phyloP scores from a whole-genome alignment of 2,797 vertebrate genomes.

The Euthynnus affinis region DNA sequence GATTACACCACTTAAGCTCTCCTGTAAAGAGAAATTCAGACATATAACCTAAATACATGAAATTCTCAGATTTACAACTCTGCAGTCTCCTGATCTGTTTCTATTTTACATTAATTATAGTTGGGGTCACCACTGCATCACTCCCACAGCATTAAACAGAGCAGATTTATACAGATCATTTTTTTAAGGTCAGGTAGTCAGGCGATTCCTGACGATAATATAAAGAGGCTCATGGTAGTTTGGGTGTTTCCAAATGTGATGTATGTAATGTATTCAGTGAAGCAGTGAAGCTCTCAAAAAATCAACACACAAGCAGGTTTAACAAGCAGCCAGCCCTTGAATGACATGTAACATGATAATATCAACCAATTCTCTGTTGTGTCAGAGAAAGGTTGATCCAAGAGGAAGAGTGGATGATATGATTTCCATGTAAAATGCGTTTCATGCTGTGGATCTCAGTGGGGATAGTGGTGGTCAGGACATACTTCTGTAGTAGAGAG shows the following conservation, averaged over 20 bases:
- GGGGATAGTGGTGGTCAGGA: neutral
- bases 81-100: neutral
- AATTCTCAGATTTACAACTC: neutral
- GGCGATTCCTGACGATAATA: neutral
- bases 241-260: neutral
- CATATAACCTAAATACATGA: conserved; percentile 40
- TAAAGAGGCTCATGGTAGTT: neutral
- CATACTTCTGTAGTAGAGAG: neutral
- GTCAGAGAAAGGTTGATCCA: neutral
- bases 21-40: neutral
- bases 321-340: neutral
- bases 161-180: neutral
- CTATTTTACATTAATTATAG: conserved; percentile 13
- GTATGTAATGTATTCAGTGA: neutral
- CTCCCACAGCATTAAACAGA: neutral
- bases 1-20: neutral
- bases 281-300: neutral
- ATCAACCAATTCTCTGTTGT: neutral
- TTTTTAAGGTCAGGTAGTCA: conserved; percentile 4
- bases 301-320: neutral
- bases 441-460: neutral
- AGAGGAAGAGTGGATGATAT: neutral
- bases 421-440: neutral
- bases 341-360: neutral
- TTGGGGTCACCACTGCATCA: neutral